Percentiles rank a stretch among this genome's conserved stretches.
phyloP scores from a whole-genome alignment of 2,797 vertebrate species.

The Protosalanx chinensis region DNA sequence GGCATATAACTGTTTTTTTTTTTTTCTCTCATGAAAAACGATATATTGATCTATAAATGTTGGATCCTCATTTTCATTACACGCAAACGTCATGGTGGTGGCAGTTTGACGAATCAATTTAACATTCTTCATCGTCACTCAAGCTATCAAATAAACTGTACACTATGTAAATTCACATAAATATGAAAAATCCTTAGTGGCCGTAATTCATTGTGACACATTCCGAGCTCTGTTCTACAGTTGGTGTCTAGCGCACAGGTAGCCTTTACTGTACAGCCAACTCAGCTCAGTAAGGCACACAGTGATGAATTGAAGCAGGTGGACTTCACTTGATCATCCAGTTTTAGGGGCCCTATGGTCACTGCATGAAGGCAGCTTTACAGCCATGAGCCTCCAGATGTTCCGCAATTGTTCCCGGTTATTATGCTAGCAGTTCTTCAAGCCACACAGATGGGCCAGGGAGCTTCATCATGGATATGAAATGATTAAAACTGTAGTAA shows the following conservation, averaged over 20 bases:
- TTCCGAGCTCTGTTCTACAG: neutral
- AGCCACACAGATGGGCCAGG: conserved; percentile 68
- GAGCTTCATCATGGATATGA: conserved; percentile 58
- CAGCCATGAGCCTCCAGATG: conserved; percentile 3
- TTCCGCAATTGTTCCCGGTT: conserved; percentile 30
- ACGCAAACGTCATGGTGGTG: neutral
- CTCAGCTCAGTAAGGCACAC: neutral
- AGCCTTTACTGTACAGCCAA: neutral
- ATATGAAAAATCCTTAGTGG: neutral
- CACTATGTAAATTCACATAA: neutral
- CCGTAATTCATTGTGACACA: conserved; percentile 1
- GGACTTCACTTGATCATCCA: neutral
- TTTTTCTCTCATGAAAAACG: neutral
- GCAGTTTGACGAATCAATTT: neutral
- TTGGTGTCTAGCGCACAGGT: neutral
- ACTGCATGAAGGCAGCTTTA: neutral
- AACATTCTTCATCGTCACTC: neutral
- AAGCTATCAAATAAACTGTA: neutral
- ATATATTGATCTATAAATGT: neutral
- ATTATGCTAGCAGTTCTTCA: conserved; percentile 45
- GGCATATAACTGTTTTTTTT: neutral
- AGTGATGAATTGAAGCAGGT: neutral
- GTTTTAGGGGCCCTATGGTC: neutral
- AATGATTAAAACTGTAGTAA: conserved; percentile 62
- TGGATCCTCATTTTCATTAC: neutral